Conservation (phyloP, 1,140 invertebrate genomes). For the Cyclargus thomasi region DNA sequence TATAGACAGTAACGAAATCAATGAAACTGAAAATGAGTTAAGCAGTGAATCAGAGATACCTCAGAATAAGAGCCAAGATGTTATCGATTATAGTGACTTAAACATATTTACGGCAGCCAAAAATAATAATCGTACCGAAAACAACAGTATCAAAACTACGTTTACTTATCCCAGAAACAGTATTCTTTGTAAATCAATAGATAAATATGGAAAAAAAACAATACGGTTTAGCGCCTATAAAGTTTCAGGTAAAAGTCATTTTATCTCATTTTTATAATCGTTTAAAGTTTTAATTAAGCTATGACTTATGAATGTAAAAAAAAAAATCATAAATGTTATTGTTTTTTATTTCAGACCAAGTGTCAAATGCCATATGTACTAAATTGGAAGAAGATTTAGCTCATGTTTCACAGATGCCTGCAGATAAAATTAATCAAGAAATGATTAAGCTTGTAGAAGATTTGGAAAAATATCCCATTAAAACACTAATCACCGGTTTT, state of each 20-base stretch:
- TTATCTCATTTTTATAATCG: background rate
- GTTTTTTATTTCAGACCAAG: slow-evolving; percentile 40
- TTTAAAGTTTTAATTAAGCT: background rate
- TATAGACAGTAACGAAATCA: background rate
- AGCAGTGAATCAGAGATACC: background rate
- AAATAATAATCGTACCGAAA: background rate
- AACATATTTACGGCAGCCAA: slow-evolving; percentile 15
- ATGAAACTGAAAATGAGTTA: background rate
- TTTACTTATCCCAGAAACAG: slow-evolving; percentile 36
- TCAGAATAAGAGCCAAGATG: background rate
- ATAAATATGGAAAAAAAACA: slow-evolving; percentile 45
- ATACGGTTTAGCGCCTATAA: slow-evolving; percentile 36
- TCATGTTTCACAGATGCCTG: slow-evolving; percentile 34
- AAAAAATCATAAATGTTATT: slow-evolving; percentile 18
- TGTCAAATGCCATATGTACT: slow-evolving; percentile 34
- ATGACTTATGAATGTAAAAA: background rate
- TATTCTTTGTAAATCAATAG: slow-evolving; percentile 51
- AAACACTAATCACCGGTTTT: slow-evolving; percentile 44
- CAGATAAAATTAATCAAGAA: slow-evolving; percentile 32
- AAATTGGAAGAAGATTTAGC: slow-evolving; percentile 42
- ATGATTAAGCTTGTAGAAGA: slow-evolving; percentile 45
- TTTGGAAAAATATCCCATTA: slow-evolving; percentile 34
- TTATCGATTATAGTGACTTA: slow-evolving; percentile 22
- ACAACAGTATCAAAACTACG: background rate
- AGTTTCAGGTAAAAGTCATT: slow-evolving; percentile 43